phyloP scores from a whole-genome alignment of 2,113 vertebrate species.

The Sclerurus mexicanus region DNA sequence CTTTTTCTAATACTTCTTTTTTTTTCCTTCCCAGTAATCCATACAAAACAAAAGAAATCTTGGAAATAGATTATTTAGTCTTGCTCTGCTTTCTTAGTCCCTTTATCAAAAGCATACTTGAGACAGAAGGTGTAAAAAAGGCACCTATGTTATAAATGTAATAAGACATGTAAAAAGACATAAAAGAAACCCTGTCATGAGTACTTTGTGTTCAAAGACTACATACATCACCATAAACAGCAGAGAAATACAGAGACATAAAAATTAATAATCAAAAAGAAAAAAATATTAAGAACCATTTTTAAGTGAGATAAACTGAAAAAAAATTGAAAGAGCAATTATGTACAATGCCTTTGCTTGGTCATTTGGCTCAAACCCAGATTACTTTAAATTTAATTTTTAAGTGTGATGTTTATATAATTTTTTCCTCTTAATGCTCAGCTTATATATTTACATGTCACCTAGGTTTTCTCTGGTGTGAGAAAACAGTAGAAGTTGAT shows the following conservation, averaged over 20 bases:
- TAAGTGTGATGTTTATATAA: background rate
- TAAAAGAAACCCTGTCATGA: background rate
- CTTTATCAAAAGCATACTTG: background rate
- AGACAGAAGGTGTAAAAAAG: background rate
- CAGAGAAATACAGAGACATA: background rate
- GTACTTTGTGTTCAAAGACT: background rate
- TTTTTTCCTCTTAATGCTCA: background rate
- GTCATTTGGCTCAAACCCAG: background rate
- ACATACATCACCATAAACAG: background rate
- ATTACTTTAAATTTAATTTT: background rate
- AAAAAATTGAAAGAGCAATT: background rate
- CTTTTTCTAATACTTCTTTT: background rate
- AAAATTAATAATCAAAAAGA: background rate
- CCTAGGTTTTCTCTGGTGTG: background rate
- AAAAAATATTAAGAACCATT: background rate
- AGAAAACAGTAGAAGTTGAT: background rate
- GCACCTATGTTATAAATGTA: background rate
- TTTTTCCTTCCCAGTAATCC: background rate
- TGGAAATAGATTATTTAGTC: background rate
- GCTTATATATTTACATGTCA: background rate
- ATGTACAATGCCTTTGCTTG: background rate
- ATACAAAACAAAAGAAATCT: background rate
- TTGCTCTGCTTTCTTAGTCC: background rate
- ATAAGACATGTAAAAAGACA: background rate
- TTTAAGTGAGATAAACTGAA: background rate